phyloP scores from a whole-genome alignment of 2,888 invertebrate genomes.

The Orthosia cruda region DNA sequence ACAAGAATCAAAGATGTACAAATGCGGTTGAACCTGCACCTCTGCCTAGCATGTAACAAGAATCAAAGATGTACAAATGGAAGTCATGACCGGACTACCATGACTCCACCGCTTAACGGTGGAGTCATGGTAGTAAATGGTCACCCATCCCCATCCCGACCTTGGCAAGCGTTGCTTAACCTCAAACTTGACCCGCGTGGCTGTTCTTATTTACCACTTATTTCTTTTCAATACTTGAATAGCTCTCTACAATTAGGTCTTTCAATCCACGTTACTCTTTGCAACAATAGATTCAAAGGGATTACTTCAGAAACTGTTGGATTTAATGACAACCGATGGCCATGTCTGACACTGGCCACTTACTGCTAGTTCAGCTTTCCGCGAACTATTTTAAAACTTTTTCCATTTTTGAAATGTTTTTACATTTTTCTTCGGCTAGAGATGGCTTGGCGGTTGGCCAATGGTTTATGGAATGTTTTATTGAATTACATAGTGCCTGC shows the following conservation, averaged over 20 bases:
- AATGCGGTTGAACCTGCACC: too few species aligned
- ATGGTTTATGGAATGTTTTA: slow-evolving; percentile 37
- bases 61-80: too few species aligned
- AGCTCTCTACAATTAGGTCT: slow-evolving; percentile 4
- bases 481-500: slow-evolving; percentile 1
- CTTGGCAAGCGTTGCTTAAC: too few species aligned
- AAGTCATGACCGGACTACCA: too few species aligned
- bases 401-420: slow-evolving; percentile 39
- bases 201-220: not conserved
- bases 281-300: slow-evolving; percentile 13
- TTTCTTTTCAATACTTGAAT: not conserved
- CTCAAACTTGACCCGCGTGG: too few species aligned
- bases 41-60: too few species aligned
- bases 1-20: too few species aligned
- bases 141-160: too few species aligned
- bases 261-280: slow-evolving; percentile 5
- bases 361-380: slow-evolving; percentile 6
- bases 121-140: too few species aligned
- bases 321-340: slow-evolving; percentile 43
- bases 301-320: slow-evolving; percentile 24
- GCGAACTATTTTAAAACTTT: slow-evolving; percentile 48
- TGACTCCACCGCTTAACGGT: too few species aligned
- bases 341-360: slow-evolving; percentile 19
- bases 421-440: not conserved
- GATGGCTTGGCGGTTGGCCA: slow-evolving; percentile 12